Evolutionary conservation across 2,113 vertebrate species (phyloP), one percentile per base, ranked within the genome.

Genomic region (Ammodytes marinus): DNA sequence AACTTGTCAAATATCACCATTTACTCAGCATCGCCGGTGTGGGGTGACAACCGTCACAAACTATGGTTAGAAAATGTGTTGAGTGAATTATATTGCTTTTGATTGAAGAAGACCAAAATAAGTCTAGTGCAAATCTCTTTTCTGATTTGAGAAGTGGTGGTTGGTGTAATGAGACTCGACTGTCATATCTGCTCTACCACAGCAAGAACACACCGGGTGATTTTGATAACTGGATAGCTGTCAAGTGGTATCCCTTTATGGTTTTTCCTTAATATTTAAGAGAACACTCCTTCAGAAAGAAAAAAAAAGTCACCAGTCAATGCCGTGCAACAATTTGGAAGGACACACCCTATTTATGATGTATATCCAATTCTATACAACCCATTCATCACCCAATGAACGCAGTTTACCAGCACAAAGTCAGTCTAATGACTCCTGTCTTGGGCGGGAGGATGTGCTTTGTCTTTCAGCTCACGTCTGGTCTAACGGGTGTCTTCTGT

Each of bases 121-220:
- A 89, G 91, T 94, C 94, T 96, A 95, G 95, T 96, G 95, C 95
- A 95, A 96, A 95, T 95, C 82, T 95, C 90, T 94, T 95, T 92
- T 95, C 93, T 90, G 87, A 87, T 91, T 94, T 93, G 92, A 94
- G 70, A 95, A 94, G 92, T 94, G 94, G 92, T 88, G 91, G 82
- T 89, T 86, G 91, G 89, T 86, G 90, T 75, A 45, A 89, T 88
- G 92, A 91, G 77, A 88, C 66, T 69, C 74, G 74, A 76, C 80
- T 61, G 60, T 69, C 60, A 68, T 79, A 64, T 90, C 87, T 87
- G 83, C 81, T 87, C 84, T 75, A 81, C 82, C 75, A 65, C 73
- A 77, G 77, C 80, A 82, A 90, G 80, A 91, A 88, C 88, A 86
- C 54, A 82, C 43, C 66, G 74, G 89, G 86, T 92, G 90, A 89